Base-by-base conservation (phyloP, 2,888 invertebrate species). In the Tachina lurida region DNA sequence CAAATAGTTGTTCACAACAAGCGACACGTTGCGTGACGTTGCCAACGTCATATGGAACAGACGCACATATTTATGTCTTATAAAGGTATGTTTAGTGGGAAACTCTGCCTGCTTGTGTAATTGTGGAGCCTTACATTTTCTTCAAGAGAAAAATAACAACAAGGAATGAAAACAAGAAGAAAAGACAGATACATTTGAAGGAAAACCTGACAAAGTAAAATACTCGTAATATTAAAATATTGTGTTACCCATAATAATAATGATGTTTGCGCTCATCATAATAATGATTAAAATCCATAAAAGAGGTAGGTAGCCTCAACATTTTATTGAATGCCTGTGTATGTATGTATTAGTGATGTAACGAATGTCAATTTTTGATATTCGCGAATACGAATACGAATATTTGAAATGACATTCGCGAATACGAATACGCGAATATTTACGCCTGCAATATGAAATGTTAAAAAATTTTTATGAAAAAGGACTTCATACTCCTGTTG, bases 111-210 rank as follows among this genome's bases (percentile, higher is more conserved):
- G 31, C 7, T 31, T 31, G 7, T 60, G 58, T 15, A 39, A n/a
- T 39, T 39, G 8, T 78, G 54, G 52, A 78, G 78, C 70, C 52
- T 70, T 77, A 68, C 19, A 68, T 68, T 68, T 77, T 77, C 49
- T 49, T 45, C n/a, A 60, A 68, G 52, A 49, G 13, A 68, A 78
- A 70, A 49, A 7, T 19, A 49, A 19, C 31, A 31, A 31, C 5
- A 31, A 31, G 31, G 5, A 31, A 31, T 31, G 31, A 31, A 31
- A 31, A 31, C 7, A 31, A 31, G 7, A 13, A 43, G 54, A 41
- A 54, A 52, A 9, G 47, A 60, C 13, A 68, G 49, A 68, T 43
- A 47, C 45, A 63, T 13, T 54, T 31, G 45, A 78, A 17, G 31
- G 22, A 76, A 56, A 41, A 68, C 31, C 10, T 39, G 17, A 31